Evolutionary conservation across 1,140 invertebrate genomes (phyloP).

Genomic region (Plectrocnemia conspersa): DNA sequence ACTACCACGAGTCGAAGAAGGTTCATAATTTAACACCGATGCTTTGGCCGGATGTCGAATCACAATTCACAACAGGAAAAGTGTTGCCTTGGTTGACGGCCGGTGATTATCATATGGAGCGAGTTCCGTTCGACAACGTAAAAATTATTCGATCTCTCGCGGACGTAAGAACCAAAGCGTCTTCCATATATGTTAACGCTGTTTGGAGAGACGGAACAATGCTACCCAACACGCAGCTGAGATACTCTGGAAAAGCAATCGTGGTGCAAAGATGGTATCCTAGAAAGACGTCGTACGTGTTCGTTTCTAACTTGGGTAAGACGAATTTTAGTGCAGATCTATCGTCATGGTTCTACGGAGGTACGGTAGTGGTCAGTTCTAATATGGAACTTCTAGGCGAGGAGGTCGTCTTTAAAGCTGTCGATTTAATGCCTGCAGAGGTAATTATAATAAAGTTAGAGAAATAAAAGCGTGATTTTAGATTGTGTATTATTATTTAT

Average conservation of each 20-base stretch:
- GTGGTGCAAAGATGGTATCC: conserved; percentile 73
- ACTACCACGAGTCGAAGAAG: conserved; percentile 59
- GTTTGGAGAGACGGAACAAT: conserved; percentile 59
- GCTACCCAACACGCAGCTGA: conserved; percentile 60
- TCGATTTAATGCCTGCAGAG: conserved; percentile 57
- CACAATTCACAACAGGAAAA: conserved; percentile 47
- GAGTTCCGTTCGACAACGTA: conserved; percentile 37
- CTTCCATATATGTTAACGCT: conserved; percentile 65
- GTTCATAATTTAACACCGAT: conserved; percentile 63
- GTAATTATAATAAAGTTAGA: conserved; percentile 64
- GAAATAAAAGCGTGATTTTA: conserved; percentile 49
- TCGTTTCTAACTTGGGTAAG: conserved; percentile 64
- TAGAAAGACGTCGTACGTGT: conserved; percentile 66
- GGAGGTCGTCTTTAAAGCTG: conserved; percentile 62
- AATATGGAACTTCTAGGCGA: conserved; percentile 52
- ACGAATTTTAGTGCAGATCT: conserved; percentile 60
- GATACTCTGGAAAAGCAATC: conserved; percentile 59
- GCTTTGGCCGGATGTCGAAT: conserved; percentile 49
- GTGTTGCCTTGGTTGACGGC: conserved; percentile 59
- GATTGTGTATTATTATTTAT: conserved; percentile 29
- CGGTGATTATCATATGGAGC: conserved; percentile 38
- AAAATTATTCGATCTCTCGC: conserved; percentile 54
- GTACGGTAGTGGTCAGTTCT: conserved; percentile 62
- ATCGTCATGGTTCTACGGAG: conserved; percentile 69
- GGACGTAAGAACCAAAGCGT: conserved; percentile 53